These are phyloP conservation scores for Spea multiplicata DNA, from an alignment of 2,113 vertebrate genomes.

Conservation along the genomic window DNA sequence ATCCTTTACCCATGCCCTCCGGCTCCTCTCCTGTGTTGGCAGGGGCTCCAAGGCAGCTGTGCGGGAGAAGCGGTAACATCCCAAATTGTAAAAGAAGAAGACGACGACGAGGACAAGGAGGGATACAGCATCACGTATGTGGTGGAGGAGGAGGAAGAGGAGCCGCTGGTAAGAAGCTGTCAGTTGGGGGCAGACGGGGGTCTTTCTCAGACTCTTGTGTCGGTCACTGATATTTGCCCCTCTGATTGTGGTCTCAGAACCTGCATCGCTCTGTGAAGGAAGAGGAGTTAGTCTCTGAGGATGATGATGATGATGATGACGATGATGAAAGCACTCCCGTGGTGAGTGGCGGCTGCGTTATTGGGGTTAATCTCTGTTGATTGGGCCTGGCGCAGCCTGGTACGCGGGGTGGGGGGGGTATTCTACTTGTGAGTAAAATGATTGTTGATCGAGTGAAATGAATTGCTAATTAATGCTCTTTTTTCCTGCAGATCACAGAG, in stretches of 20 bases:
- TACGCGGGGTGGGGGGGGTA: too few species aligned
- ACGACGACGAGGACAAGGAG: neutral
- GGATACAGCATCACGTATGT: neutral
- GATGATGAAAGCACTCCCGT: conserved; percentile 48
- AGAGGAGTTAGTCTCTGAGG: conserved; percentile 14
- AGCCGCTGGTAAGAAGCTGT: conserved; percentile 12
- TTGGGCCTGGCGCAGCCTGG: neutral
- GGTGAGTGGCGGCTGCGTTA: conserved; percentile 27
- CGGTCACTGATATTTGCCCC: too few species aligned
- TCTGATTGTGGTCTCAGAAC: too few species aligned
- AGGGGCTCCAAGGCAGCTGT: neutral
- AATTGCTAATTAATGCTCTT: neutral
- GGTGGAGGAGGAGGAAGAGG: neutral
- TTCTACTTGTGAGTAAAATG: neutral
- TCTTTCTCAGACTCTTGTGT: too few species aligned
- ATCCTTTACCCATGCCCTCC: neutral
- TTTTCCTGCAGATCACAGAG: conserved; percentile 62
- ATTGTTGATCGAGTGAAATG: neutral
- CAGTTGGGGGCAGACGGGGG: neutral
- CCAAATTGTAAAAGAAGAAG: neutral
- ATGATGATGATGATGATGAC: conserved; percentile 9
- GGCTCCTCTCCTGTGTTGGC: neutral
- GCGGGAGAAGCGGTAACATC: neutral
- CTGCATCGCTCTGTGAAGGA: neutral
- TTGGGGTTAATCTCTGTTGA: too few species aligned